phyloP scores from a whole-genome alignment of 2,888 invertebrate genomes.

The Meliscaeva auricollis region DNA sequence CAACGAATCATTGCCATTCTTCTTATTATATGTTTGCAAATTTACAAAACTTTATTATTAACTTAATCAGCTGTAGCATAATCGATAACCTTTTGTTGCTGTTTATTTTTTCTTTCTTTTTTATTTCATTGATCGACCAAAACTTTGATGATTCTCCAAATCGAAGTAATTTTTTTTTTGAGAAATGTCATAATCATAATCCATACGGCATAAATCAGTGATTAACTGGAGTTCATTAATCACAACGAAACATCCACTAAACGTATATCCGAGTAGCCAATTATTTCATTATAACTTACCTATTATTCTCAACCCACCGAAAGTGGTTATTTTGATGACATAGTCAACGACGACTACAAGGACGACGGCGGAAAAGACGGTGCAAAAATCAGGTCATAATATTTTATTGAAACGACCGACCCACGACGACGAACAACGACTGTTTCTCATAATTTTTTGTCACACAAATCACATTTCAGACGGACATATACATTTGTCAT shows the following conservation, averaged over 20 bases:
- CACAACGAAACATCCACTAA: not conserved
- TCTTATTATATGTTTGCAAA: not conserved
- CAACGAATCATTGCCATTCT: not conserved
- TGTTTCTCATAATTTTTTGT: slow-evolving; percentile 56
- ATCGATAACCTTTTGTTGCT: slow-evolving; percentile 6
- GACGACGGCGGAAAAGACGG: not conserved
- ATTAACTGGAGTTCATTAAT: slow-evolving; percentile 23
- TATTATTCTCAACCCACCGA: not conserved
- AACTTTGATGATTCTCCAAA: slow-evolving; percentile 13
- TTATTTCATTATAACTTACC: slow-evolving; percentile 5
- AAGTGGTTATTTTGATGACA: not conserved
- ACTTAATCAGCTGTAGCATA: not conserved
- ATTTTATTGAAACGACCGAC: slow-evolving; percentile 38
- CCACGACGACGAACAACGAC: too few relatives aligned
- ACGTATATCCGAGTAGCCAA: not conserved
- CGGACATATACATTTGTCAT: slow-evolving; percentile 52
- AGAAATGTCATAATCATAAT: not conserved
- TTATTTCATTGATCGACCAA: not conserved
- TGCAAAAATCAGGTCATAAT: slow-evolving; percentile 25
- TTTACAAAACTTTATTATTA: slow-evolving; percentile 5
- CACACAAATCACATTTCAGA: slow-evolving; percentile 55
- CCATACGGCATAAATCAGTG: not conserved
- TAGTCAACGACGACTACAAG: not conserved
- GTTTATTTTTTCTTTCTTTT: not conserved
- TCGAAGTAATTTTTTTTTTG: slow-evolving; percentile 7